phyloP scores from a whole-genome alignment of 2,113 vertebrate species.

The Phocoena phocoena region DNA sequence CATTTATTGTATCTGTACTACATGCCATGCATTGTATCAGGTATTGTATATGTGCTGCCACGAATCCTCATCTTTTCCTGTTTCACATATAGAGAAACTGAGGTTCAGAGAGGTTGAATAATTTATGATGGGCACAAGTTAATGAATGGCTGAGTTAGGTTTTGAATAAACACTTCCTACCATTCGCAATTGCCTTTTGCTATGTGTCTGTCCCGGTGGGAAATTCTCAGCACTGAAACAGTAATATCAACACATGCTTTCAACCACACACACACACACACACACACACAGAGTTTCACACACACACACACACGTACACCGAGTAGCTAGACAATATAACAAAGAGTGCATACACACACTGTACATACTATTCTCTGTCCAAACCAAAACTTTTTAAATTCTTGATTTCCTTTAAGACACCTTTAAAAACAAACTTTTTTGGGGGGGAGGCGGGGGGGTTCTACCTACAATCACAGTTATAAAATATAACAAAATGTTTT shows the following conservation, averaged over 20 bases:
- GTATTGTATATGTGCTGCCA: background rate
- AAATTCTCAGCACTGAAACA: background rate
- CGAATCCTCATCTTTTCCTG: background rate
- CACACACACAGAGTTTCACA: background rate
- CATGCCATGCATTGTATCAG: background rate
- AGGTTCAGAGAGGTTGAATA: background rate
- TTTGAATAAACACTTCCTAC: background rate
- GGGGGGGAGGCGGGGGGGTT: accelerated
- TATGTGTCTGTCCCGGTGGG: background rate
- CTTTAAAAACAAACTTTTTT: background rate
- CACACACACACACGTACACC: background rate
- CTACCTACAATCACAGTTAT: background rate
- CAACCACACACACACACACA: no score
- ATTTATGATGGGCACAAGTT: background rate
- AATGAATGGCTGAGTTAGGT: background rate
- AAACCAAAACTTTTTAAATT: background rate
- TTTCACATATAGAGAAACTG: background rate
- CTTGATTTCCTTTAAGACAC: background rate
- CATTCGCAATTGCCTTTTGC: background rate
- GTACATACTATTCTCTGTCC: background rate
- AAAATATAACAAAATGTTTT: background rate
- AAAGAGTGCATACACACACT: background rate
- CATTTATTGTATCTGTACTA: background rate
- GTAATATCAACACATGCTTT: background rate
- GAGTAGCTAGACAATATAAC: background rate